Base-by-base conservation (phyloP, 37 sponge, comb jelly and placozoan genomes). In the Agelas oroides region DNA sequence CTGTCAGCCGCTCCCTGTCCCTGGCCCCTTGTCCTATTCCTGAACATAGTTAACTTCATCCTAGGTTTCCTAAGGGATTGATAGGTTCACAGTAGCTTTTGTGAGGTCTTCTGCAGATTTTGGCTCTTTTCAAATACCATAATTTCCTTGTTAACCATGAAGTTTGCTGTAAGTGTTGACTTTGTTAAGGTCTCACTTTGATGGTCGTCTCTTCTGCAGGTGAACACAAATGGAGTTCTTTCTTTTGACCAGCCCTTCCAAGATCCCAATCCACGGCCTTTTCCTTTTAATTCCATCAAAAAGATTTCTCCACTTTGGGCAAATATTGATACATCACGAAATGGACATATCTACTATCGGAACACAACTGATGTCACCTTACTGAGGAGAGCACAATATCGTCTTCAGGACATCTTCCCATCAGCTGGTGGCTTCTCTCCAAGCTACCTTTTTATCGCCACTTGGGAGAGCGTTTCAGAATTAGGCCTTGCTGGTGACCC, bases 181-280 rank as follows among this genome's bases (percentile, higher is more conserved):
- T 56, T 56, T 17, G 14, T 56, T 14, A 56, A 56, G 17, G 14
- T 56, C 14, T 56, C 14, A 56, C 17, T 56, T 19, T 56, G 17
- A 56, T 56, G 17, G 17, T 56, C 57, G 17, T 56, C 17, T 56
- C 17, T 33, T 56, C 0, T 56, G 59, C 61, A 76, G 77, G 77
- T 76, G 21, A 76, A 59, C 77, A 76, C 77, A 24, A 76, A 76
- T 60, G 77, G 77, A 28, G 30, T 33, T 25, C 61, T 76, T 36
- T 59, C 77, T 12, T 76, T 76, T 28, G n/a, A 36, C 28, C 6
- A 32, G 35, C 1, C 2, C 23, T 59, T 59, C 57, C 46, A 21
- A 2, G 56, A 53, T 18, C 53, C 30, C 14, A 1, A 1, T 25
- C 74, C 55, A 8, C 28, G 53, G 24, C 35, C 24, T 54, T 74